A percentile compares a stretch with the other conserved stretches of the same genome.
Evolutionary conservation across 1,140 invertebrate genomes (phyloP).

Genomic region (Bombyx mandarina): DNA sequence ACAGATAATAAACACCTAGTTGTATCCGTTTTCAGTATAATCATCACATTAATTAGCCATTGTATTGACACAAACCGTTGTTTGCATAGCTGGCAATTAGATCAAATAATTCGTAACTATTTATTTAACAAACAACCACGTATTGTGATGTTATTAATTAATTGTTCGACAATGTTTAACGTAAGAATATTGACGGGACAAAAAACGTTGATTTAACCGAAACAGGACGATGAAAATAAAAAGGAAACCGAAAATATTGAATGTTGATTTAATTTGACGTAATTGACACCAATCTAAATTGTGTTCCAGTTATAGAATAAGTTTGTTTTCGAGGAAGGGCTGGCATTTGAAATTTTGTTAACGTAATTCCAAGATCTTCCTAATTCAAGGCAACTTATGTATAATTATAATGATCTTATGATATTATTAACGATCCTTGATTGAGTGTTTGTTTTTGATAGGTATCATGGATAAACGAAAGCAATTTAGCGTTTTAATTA

Average conservation of each 20-base stretch:
- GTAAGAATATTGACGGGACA: too few relatives aligned
- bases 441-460: conserved; percentile 47
- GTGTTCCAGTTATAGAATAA: neutral
- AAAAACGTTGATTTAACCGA: too few relatives aligned
- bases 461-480: conserved; percentile 56
- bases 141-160: too few relatives aligned
- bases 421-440: conserved; percentile 41
- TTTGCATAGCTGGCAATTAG: conserved; percentile 57
- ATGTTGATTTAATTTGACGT: neutral
- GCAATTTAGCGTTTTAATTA: conserved; percentile 66
- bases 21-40: conserved; percentile 56
- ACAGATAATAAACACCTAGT: conserved; percentile 49
- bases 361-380: conserved; percentile 3
- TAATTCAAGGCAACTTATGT: conserved; percentile 13
- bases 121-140: conserved; percentile 32
- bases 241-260: neutral
- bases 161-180: too few relatives aligned
- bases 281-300: neutral
- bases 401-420: conserved; percentile 26
- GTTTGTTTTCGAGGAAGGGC: too few relatives aligned
- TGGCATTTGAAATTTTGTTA: neutral
- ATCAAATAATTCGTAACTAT: conserved; percentile 55
- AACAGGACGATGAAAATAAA: too few relatives aligned
- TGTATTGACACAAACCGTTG: conserved; percentile 51
- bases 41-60: conserved; percentile 64